Base-by-base conservation (phyloP, 2,888 invertebrate genomes). In the Muscina levida region DNA sequence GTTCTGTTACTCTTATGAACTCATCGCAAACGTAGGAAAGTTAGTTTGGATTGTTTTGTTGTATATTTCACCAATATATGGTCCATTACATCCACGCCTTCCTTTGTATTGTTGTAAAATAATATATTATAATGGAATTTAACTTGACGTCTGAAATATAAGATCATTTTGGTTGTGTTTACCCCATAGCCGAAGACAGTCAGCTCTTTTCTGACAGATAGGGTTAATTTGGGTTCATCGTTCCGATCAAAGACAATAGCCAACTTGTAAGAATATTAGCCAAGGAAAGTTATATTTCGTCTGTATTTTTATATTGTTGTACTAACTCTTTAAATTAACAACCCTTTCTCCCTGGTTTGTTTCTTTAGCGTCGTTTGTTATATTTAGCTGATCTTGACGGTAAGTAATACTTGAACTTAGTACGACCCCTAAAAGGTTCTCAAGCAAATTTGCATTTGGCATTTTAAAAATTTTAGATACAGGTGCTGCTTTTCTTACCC, bases 31-130 rank as follows among this genome's bases (percentile, higher is more conserved):
- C n/a, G n/a, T n/a, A n/a, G n/a, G n/a, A n/a, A n/a, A n/a, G n/a
- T n/a, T n/a, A n/a, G n/a, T n/a, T n/a, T n/a, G n/a, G n/a, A n/a
- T n/a, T n/a, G 51, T 48, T 70, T 59, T 24, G 59, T 62, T 1
- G 51, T 70, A 51, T 75, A 70, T 62, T 62, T 19, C 11, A 51
- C 62, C 17, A 68, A 37, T 65, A 75, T 70, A 31, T 75, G 75
- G 37, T 75, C 75, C 75, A 70, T 75, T n/a, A 75, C 51, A 59
- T 75, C 65, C n/a, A 75, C 48, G 2, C 75, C 65, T 24, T 42
- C 48, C 65, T 75, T 68, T n/a, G 44, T 56, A 46, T 62, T 46
- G 26, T 74, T 74, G 15, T 74, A 74, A 67, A 67, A 44, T 31
- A 44, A n/a, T n/a, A 22, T 19, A 62, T 19, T 11, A 56, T 56